Base-by-base conservation (phyloP, 2,797 vertebrate species). In the Cygnus olor region DNA sequence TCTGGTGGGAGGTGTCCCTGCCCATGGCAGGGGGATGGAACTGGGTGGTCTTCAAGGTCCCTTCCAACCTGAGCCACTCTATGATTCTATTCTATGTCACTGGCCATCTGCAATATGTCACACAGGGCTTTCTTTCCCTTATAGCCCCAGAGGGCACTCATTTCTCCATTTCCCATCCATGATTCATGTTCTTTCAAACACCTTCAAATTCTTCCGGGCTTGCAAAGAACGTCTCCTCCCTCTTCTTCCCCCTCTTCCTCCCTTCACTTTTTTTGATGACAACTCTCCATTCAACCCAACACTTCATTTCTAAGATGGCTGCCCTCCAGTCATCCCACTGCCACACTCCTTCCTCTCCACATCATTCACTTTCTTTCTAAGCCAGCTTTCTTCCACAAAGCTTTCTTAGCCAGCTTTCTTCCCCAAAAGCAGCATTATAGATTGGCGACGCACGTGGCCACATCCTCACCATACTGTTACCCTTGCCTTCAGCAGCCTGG, bases 371-470 rank as follows among this genome's bases (percentile, higher is more conserved):
- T 27, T 51, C 25, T 51, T 27, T 49, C 22, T 32, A 53, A 71
- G 77, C 3, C 28, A 45, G 49, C 60, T 54, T 68, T 54, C 68
- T 54, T 45, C 60, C 78, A 66, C 28, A 22, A 19, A 71, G 77
- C 19, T 44, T 44, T 45, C 45, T 45, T 21, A 45, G 45, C 45
- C 45, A 45, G 45, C 45, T 49, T 49, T 49, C 47, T 49, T 28
- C 18, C 30, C 14, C 8, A 38, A 44, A 57, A 56, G 20, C 6
- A 58, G 6, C 38, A 14, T 17, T 34, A 30, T 3, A 30, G n/a
- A 60, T 32, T 1, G 0, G 61, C 4, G 12, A 49, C 1, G 7
- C 47, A 13, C 2, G 22, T 49, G 47, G 12, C 47, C 47, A 49
- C 22, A 49, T 49, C 47, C 47, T 49, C 47, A 49, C 47, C 1